Percentiles rank a stretch among this genome's conserved stretches.
Conservation (phyloP, 2,888 invertebrate genomes). For the Diplazon laetatorius region DNA sequence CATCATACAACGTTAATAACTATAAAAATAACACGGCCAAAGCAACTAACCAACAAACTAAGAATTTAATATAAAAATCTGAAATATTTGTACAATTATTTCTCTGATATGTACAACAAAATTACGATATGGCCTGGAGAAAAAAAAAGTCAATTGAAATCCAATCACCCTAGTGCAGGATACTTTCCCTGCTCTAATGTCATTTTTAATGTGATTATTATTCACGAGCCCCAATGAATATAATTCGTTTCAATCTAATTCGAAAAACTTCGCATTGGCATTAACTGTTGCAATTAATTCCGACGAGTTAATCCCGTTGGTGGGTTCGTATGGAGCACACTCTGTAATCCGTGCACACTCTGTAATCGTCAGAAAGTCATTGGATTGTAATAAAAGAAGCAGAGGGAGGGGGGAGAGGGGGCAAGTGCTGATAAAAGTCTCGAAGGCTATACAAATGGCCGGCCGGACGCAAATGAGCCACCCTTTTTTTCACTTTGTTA, state of each 20-base stretch:
- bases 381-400: conserved; percentile 18
- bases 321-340: not conserved
- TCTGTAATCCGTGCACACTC: not conserved
- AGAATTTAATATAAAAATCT: no score
- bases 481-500: conserved; percentile 66
- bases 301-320: not conserved
- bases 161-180: no score
- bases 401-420: no score
- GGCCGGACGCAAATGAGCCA: conserved; percentile 50
- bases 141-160: no score
- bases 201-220: not conserved
- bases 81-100: no score
- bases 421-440: conserved; percentile 9
- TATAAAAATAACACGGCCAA: no score
- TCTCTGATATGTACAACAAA: no score
- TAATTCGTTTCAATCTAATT: not conserved
- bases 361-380: conserved; percentile 23
- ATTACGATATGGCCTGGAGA: no score
- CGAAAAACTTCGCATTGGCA: not conserved
- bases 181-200: no score
- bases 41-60: no score
- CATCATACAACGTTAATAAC: no score
- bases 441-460: conserved; percentile 30
- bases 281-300: conserved; percentile 8
- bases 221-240: not conserved